Percentiles rank a stretch among this genome's conserved stretches.
Conservation (phyloP, 2,113 vertebrate genomes). For the Peromyscus leucopus region DNA sequence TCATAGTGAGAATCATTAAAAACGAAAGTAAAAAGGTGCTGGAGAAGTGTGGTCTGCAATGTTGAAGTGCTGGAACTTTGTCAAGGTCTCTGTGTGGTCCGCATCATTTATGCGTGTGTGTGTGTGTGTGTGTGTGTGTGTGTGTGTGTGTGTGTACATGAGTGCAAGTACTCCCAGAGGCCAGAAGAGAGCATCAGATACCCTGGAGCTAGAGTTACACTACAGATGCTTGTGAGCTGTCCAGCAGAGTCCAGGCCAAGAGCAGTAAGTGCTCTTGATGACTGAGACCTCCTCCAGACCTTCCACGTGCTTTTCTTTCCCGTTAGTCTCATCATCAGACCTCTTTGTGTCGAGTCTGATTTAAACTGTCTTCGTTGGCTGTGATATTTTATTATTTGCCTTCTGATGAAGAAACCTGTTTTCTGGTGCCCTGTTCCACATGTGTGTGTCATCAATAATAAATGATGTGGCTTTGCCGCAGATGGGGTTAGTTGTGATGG, state of each 20-base stretch:
- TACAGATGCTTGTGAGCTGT: not conserved
- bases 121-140: not conserved
- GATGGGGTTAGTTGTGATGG: not conserved
- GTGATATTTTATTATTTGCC: not conserved
- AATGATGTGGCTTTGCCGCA: not conserved
- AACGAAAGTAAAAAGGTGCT: not conserved
- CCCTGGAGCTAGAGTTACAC: too few species aligned
- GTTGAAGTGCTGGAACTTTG: not conserved
- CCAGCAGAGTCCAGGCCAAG: not conserved
- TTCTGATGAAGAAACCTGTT: not conserved
- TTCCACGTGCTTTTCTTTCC: not conserved
- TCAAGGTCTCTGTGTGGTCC: not conserved
- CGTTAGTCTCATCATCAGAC: not conserved
- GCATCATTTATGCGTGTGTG: too few species aligned
- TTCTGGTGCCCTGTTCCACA: not conserved
- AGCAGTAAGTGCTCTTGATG: too few species aligned
- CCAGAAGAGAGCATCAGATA: not conserved
- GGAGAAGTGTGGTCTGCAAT: not conserved
- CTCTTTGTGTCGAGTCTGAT: not conserved
- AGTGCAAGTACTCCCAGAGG: not conserved
- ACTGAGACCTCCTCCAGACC: not conserved
- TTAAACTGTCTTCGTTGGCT: slow-evolving; percentile 8
- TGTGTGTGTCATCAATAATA: not conserved
- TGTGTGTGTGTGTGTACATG: not conserved
- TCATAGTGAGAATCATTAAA: not conserved